Conservation (phyloP, 2,888 invertebrate genomes). For the Embidobia sp. region DNA sequence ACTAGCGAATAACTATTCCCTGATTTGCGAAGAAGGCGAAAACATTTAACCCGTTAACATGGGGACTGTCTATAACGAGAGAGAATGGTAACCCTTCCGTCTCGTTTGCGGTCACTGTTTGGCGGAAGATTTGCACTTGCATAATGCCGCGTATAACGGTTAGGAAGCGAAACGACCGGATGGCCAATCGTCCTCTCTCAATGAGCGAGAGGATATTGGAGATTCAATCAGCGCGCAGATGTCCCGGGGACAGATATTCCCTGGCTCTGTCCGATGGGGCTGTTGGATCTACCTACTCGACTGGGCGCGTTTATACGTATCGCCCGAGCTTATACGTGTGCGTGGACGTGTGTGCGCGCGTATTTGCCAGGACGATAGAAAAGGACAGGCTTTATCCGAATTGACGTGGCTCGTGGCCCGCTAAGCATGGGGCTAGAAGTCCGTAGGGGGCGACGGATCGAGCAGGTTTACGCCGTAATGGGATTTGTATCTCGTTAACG, state of each 20-base stretch:
- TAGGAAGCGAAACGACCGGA: conserved; percentile 64
- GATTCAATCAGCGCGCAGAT: conserved; percentile 82
- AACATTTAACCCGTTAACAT: conserved; percentile 50
- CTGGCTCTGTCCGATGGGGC: conserved; percentile 75
- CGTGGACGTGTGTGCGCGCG: conserved; percentile 9
- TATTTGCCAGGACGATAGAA: conserved; percentile 51
- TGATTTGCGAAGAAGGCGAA: conserved; percentile 49
- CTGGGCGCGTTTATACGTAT: conserved; percentile 38
- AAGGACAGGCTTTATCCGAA: conserved; percentile 77
- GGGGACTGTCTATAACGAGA: conserved; percentile 39
- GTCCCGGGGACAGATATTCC: conserved; percentile 81
- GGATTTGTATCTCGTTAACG: conserved; percentile 82
- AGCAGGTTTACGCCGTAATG: conserved; percentile 81
- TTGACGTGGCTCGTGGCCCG: conserved; percentile 79
- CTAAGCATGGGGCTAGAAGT: conserved; percentile 74
- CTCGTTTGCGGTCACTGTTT: conserved; percentile 58
- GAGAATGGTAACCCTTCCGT: conserved; percentile 24
- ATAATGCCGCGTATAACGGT: conserved; percentile 57
- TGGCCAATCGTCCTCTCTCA: conserved; percentile 74
- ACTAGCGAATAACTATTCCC: conserved; percentile 25
- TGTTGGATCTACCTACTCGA: conserved; percentile 56
- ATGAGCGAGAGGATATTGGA: conserved; percentile 78
- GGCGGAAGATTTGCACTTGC: conserved; percentile 60
- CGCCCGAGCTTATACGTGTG: conserved; percentile 50
- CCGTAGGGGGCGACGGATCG: conserved; percentile 80